phyloP scores from a whole-genome alignment of 2,113 vertebrate species.

The Strix aluco region DNA sequence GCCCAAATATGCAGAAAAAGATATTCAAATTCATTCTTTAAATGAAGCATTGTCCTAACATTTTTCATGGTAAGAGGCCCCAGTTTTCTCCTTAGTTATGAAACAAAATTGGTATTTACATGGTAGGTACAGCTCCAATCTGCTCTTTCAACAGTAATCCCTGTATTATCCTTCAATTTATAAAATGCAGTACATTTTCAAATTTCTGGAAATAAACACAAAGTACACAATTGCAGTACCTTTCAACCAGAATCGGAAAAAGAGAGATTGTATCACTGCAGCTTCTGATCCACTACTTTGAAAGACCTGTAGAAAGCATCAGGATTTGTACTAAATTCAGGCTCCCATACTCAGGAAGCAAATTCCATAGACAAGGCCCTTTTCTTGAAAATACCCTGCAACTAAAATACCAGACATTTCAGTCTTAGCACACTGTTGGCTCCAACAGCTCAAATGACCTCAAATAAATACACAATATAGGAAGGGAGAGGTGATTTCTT shows the following conservation, averaged over 20 bases:
- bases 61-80: background rate
- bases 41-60: background rate
- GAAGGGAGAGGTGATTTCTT: background rate
- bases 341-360: background rate
- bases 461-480: background rate
- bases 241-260: background rate
- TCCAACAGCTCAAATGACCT: background rate
- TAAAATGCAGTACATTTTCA: background rate
- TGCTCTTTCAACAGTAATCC: background rate
- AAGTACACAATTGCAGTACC: background rate
- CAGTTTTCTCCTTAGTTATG: background rate
- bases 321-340: background rate
- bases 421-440: slow-evolving; percentile 17
- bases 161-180: background rate
- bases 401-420: slow-evolving; percentile 61
- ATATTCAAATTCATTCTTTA: background rate
- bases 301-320: background rate
- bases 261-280: background rate
- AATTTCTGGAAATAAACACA: background rate
- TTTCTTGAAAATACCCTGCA: slow-evolving; percentile 55
- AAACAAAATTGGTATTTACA: background rate
- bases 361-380: slow-evolving; percentile 30
- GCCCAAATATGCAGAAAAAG: background rate
- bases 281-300: background rate
- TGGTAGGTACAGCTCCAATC: background rate